Percentiles rank a stretch among this genome's conserved stretches.
phyloP scores from a whole-genome alignment of 2,113 vertebrate species.

The Chinchilla lanigera region DNA sequence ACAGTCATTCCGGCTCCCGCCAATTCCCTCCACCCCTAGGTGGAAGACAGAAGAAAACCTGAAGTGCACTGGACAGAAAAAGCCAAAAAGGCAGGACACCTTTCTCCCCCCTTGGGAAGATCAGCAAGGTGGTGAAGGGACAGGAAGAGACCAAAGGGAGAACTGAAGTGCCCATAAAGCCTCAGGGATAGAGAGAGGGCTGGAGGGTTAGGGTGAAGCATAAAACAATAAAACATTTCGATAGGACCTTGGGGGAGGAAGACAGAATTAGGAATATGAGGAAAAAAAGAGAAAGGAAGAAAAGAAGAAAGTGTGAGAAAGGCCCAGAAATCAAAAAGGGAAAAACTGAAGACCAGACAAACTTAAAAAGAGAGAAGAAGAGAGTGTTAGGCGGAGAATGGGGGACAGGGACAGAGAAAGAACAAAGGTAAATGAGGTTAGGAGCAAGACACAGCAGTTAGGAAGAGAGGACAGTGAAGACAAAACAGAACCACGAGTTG shows the following conservation, averaged over 20 bases:
- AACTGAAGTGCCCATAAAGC: slow-evolving; percentile 46
- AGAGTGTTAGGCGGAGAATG: slow-evolving; percentile 73
- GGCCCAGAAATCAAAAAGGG: slow-evolving; percentile 45
- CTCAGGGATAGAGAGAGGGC: slow-evolving; percentile 71
- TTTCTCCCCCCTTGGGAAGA: slow-evolving; percentile 65
- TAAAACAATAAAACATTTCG: slow-evolving; percentile 52
- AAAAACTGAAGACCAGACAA: slow-evolving; percentile 19
- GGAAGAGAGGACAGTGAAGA: slow-evolving; percentile 54
- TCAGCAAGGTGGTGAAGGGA: slow-evolving; percentile 59
- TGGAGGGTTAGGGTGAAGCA: background rate
- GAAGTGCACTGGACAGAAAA: slow-evolving; percentile 72
- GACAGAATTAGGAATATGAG: slow-evolving; percentile 5
- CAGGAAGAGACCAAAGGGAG: slow-evolving; percentile 60
- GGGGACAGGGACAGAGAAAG: slow-evolving; percentile 67
- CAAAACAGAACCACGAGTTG: slow-evolving; percentile 85
- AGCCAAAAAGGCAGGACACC: slow-evolving; percentile 60
- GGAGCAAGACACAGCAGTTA: slow-evolving; percentile 67
- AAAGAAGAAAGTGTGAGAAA: background rate
- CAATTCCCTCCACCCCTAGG: slow-evolving; percentile 78
- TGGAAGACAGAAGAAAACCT: slow-evolving; percentile 75
- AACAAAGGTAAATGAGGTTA: background rate
- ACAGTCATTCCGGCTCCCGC: slow-evolving; percentile 64
- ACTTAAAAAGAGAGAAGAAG: background rate
- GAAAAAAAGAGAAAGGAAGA: background rate
- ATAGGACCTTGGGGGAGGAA: background rate